These are phyloP conservation scores for Podiceps cristatus DNA, from an alignment of 2,113 vertebrate species.

Conservation along the genomic window DNA sequence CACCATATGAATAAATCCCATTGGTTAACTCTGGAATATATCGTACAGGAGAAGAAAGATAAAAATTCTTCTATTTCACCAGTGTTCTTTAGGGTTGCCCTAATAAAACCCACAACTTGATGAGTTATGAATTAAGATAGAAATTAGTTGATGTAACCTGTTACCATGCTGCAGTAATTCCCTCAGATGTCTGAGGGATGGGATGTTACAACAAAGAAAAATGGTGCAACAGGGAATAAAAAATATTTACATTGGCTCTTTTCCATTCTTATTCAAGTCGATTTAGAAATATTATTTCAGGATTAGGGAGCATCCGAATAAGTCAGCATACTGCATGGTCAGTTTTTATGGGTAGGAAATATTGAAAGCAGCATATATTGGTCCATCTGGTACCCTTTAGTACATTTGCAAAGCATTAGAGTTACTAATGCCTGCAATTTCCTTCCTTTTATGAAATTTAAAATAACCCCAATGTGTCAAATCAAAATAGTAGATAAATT, in stretches of 20 bases:
- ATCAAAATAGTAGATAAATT: background rate
- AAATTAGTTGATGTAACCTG: conserved; percentile 15
- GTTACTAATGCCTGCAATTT: background rate
- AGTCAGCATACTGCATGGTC: background rate
- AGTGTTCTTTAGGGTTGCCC: background rate
- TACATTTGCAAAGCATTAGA: background rate
- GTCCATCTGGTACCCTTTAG: background rate
- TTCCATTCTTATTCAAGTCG: background rate
- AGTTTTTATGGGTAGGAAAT: background rate
- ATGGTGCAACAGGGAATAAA: background rate
- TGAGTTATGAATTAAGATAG: background rate
- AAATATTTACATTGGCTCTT: background rate
- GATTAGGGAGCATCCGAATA: background rate
- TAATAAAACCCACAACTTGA: background rate
- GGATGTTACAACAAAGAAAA: background rate
- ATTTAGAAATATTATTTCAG: background rate
- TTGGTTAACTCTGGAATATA: background rate
- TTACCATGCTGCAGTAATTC: background rate
- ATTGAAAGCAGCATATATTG: background rate
- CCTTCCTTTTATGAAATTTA: background rate
- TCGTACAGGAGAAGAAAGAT: background rate
- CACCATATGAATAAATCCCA: background rate
- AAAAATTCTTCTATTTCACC: background rate
- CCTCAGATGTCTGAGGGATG: background rate
- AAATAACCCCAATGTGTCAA: background rate